Base-by-base conservation (phyloP, 2,113 vertebrate genomes). In the Machaerirhynchus nigripectus region DNA sequence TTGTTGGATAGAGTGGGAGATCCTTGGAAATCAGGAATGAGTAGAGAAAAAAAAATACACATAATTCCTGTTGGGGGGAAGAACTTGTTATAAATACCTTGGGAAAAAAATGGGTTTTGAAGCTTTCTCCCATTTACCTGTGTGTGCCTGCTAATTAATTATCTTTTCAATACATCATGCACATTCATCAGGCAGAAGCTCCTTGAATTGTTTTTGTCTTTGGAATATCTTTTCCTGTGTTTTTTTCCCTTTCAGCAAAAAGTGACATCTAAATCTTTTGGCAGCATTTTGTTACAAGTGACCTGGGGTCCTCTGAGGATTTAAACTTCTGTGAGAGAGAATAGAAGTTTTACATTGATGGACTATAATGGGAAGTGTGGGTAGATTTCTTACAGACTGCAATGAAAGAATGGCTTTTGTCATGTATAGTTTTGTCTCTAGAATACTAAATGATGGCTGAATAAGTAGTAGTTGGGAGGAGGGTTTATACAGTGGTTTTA, bases 361-460 rank as follows among this genome's bases (percentile, higher is more conserved):
- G 59, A 15, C 53, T 84, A 16, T 46, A 59, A 49, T 60, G 19
- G 28, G 28, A 81, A 40, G 19, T 59, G 46, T 90, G 63, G 83
- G 70, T 61, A 60, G 94, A 22, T 82, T 94, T 87, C 80, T 15
- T 31, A 9, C 23, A 79, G 79, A n/a, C 60, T 80, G 49, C 59
- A 28, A 50, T 57, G 44, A 70, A 92, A 63, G 83, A 13, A 7
- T 18, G 50, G n/a, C 39, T 90, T 79, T 91, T 69, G 10, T 59
- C 20, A 10, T 35, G 11, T 53, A 0, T 56, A 44, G 64, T 31
- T 65, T 87, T 81, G 35, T 68, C 23, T 55, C 30, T 12, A 52
- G 35, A 60, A 40, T 40, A 76, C 21, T 28, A 33, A 53, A 17
- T 55, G n/a, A 52, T 73, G 31, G 35, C 39, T 89, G 60, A 60